Evolutionary conservation across 2,888 invertebrate genomes (phyloP).

Genomic region (Harpalus rubripes): DNA sequence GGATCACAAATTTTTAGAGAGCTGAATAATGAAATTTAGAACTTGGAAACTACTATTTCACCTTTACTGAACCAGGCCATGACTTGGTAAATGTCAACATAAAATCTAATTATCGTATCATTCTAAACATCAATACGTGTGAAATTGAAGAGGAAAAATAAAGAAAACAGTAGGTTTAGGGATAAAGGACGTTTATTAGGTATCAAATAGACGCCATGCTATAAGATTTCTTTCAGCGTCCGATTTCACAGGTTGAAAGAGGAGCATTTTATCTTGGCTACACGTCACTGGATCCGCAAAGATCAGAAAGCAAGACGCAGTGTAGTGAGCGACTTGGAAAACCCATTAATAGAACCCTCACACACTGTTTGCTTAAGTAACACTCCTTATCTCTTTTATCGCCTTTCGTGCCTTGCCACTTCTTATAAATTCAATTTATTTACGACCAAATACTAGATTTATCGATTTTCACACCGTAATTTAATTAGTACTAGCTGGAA

Average conservation of each 20-base stretch:
- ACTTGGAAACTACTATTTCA: no score
- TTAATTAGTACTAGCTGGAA: slow-evolving; percentile 1
- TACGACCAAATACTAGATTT: slow-evolving; percentile 42
- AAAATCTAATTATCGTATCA: no score
- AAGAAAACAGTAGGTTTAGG: background rate
- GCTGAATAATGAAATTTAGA: no score
- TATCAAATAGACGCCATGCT: background rate
- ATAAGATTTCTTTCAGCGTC: slow-evolving; percentile 9
- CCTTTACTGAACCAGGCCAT: no score
- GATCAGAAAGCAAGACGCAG: slow-evolving; percentile 19
- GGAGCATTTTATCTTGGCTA: slow-evolving; percentile 17
- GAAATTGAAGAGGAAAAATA: background rate
- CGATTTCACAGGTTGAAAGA: slow-evolving; percentile 28
- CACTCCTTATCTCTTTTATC: slow-evolving; percentile 44
- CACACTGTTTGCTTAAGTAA: slow-evolving; percentile 62
- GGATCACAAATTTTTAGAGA: no score
- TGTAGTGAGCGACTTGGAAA: slow-evolving; percentile 58
- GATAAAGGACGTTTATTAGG: background rate
- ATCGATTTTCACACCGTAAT: slow-evolving; percentile 23
- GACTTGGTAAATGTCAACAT: no score
- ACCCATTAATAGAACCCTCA: slow-evolving; percentile 63
- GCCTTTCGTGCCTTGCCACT: slow-evolving; percentile 47
- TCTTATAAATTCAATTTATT: slow-evolving; percentile 58
- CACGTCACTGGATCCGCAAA: slow-evolving; percentile 26
- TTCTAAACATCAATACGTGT: background rate